Percentiles rank a stretch among this genome's conserved stretches.
Conservation (phyloP, 2,888 invertebrate species). For the Chrysolina oricalcia region DNA sequence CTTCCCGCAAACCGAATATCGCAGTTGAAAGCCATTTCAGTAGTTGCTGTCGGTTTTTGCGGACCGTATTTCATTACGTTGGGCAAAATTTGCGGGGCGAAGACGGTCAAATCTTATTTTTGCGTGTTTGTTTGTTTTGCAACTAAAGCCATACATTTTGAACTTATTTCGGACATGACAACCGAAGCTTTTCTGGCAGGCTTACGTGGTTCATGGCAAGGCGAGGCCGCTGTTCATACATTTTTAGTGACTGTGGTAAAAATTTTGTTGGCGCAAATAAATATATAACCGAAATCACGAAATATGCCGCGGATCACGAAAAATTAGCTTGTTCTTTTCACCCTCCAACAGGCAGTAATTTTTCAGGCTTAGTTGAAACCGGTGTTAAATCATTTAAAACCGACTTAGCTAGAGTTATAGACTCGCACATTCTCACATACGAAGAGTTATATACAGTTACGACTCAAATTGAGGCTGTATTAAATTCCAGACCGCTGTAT, state of each 20-base stretch:
- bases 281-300: conserved; percentile 23
- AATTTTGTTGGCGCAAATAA: conserved; percentile 34
- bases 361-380: conserved; percentile 43
- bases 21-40: neutral
- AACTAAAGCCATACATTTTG: conserved; percentile 34
- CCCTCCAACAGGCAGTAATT: conserved; percentile 43
- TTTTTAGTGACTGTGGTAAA: conserved; percentile 34
- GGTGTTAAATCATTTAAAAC: conserved; percentile 46
- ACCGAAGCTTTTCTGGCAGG: conserved; percentile 32
- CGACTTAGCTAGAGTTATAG: conserved; percentile 40
- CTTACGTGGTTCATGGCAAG: conserved; percentile 40
- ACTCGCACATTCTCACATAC: conserved; percentile 39
- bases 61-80: neutral
- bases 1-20: neutral
- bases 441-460: conserved; percentile 43
- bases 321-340: conserved; percentile 40
- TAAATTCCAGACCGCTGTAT: conserved; percentile 46
- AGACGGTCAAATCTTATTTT: neutral
- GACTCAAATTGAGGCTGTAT: conserved; percentile 38
- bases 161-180: conserved; percentile 30
- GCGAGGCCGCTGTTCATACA: conserved; percentile 35
- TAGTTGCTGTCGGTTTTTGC: neutral
- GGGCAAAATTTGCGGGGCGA: neutral
- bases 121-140: conserved; percentile 35
- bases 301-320: conserved; percentile 26